These are phyloP conservation scores for Aurelia aurita DNA, from an alignment of 30 jellyfish, hydroid and myxozoan genomes.

Conservation along the genomic window DNA sequence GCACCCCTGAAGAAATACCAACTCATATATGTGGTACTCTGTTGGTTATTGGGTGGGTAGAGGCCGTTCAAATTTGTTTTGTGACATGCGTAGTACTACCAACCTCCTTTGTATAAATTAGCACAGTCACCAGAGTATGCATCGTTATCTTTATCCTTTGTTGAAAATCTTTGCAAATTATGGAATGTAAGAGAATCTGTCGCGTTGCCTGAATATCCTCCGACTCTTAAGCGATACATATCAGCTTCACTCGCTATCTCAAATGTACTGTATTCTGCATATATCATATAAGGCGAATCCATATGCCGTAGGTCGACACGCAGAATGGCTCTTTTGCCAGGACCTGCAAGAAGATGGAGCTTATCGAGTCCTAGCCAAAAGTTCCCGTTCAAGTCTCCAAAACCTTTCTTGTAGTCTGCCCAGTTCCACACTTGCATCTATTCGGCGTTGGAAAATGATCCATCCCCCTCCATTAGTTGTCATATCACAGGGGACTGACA, in stretches of 20 bases:
- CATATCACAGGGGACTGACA: conserved; percentile 53
- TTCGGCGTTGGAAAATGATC: conserved; percentile 59
- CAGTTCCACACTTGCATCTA: conserved; percentile 51
- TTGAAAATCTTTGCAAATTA: conserved; percentile 6
- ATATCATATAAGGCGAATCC: background rate
- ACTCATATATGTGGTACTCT: background rate
- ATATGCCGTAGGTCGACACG: conserved; percentile 41
- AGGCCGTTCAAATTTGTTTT: conserved; percentile 36
- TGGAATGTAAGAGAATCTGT: conserved; percentile 20
- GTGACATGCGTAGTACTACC: conserved; percentile 42
- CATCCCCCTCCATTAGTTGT: conserved; percentile 67
- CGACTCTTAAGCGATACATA: conserved; percentile 11
- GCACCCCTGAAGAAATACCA: background rate
- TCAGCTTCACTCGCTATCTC: conserved; percentile 44
- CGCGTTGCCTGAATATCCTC: conserved; percentile 46
- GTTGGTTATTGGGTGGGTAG: background rate
- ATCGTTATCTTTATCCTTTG: conserved; percentile 31
- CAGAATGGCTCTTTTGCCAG: conserved; percentile 56
- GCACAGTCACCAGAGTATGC: conserved; percentile 16
- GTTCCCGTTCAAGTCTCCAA: conserved; percentile 57
- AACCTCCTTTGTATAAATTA: conserved; percentile 11
- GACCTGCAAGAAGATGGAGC: conserved; percentile 42
- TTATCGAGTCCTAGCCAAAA: conserved; percentile 62
- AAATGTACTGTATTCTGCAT: conserved; percentile 17
- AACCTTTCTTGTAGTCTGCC: conserved; percentile 49